Conservation (phyloP, 2,797 vertebrate species). For the Protonibea diacanthus region DNA sequence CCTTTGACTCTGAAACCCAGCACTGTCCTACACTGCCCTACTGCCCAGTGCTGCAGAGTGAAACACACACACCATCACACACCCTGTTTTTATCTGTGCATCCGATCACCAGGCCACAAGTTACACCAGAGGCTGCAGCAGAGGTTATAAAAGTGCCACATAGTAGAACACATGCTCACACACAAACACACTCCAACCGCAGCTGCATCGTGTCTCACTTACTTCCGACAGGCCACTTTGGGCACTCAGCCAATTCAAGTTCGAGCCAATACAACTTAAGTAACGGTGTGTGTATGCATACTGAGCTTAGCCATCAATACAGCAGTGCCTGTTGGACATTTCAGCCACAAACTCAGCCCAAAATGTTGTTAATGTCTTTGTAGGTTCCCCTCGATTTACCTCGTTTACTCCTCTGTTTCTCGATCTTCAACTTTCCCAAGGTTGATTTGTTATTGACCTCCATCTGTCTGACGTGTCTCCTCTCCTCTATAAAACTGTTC, state of each 20-base stretch:
- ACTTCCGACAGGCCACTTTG: conserved; percentile 71
- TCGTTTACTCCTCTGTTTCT: conserved; percentile 11
- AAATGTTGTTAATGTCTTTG: neutral
- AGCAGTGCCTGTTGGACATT: neutral
- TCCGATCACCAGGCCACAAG: conserved; percentile 54
- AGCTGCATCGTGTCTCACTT: conserved; percentile 69
- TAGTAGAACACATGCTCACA: conserved; percentile 36
- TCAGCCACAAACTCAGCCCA: neutral
- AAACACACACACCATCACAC: conserved; percentile 27
- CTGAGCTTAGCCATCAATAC: conserved; percentile 12
- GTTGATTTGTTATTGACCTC: conserved; percentile 22
- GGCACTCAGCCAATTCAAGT: conserved; percentile 51
- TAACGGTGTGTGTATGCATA: conserved; percentile 23
- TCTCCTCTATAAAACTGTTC: neutral
- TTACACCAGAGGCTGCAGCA: conserved; percentile 36
- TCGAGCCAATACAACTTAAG: conserved; percentile 44
- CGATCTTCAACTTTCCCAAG: neutral
- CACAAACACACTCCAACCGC: conserved; percentile 56
- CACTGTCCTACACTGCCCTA: conserved; percentile 41
- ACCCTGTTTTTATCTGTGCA: conserved; percentile 51
- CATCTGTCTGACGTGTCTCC: conserved; percentile 4
- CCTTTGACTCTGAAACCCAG: conserved; percentile 58
- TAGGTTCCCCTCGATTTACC: neutral
- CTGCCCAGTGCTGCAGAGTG: conserved; percentile 31
- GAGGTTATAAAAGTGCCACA: conserved; percentile 58